Evolutionary conservation across 2,888 invertebrate species (phyloP).

Genomic region (Allolobophora icterica): DNA sequence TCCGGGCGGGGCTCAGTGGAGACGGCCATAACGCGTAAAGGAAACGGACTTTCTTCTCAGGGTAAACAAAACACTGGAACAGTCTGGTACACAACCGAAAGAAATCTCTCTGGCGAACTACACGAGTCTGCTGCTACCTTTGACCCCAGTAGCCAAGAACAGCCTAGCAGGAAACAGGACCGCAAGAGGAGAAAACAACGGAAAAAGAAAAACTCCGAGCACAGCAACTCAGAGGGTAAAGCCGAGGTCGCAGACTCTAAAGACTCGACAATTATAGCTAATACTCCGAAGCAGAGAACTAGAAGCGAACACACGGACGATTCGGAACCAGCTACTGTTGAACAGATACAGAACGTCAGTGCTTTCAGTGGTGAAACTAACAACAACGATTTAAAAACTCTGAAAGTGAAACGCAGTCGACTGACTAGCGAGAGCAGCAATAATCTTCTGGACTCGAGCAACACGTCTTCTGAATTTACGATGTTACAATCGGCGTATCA

Average conservation of each 20-base stretch:
- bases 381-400: not conserved
- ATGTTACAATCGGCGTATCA: not conserved
- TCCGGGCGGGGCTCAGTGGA: not conserved
- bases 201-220: not conserved
- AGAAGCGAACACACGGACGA: not conserved
- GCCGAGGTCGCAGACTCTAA: not conserved
- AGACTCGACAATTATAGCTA: not conserved
- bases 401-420: not conserved
- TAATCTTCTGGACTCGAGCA: slow-evolving; percentile 18
- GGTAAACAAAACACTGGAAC: not conserved
- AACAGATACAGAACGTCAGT: not conserved
- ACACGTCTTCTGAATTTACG: not conserved
- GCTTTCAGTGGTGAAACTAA: slow-evolving; percentile 5
- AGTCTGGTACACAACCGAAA: not conserved
- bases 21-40: not conserved
- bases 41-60: not conserved
- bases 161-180: not conserved
- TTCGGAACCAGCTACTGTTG: not conserved
- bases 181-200: not conserved
- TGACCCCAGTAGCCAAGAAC: not conserved
- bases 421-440: not conserved
- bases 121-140: not conserved
- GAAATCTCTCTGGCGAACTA: not conserved
- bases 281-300: not conserved
- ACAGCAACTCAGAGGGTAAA: not conserved